phyloP scores from a whole-genome alignment of 2,113 vertebrate species.

The Paracanthobrama guichenoti region DNA sequence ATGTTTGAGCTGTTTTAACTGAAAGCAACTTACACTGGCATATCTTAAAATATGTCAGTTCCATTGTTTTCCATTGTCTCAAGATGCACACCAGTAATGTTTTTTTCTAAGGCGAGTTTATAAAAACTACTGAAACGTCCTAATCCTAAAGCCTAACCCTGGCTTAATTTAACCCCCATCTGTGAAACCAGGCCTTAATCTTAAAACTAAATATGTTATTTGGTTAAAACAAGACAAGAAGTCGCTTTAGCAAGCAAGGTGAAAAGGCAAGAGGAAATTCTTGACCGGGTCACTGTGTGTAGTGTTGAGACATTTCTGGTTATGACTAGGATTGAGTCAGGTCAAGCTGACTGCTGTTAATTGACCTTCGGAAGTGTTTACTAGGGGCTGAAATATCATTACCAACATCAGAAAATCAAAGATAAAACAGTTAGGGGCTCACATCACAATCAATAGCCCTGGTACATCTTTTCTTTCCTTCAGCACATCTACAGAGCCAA shows the following conservation, averaged over 20 bases:
- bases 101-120: no score
- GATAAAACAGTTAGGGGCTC: constrained; percentile 68
- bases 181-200: no score
- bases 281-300: background rate
- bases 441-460: constrained; percentile 70
- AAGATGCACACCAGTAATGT: no score
- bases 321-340: constrained; percentile 28
- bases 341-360: constrained; percentile 64
- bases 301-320: constrained; percentile 26
- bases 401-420: constrained; percentile 67
- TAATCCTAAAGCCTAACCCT: no score
- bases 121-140: no score
- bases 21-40: no score
- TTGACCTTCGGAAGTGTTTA: constrained; percentile 61
- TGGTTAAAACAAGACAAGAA: background rate
- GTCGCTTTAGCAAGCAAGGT: constrained; percentile 14
- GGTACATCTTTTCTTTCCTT: constrained; percentile 51
- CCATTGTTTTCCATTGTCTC: no score
- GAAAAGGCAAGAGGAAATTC: constrained; percentile 49
- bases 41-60: no score
- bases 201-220: background rate
- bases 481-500: constrained; percentile 53
- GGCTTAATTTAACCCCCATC: no score
- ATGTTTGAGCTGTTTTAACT: no score
- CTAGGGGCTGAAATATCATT: constrained; percentile 66